These are phyloP conservation scores for Chironomus tepperi DNA, from an alignment of 1,140 invertebrate species.

Conservation along the genomic window DNA sequence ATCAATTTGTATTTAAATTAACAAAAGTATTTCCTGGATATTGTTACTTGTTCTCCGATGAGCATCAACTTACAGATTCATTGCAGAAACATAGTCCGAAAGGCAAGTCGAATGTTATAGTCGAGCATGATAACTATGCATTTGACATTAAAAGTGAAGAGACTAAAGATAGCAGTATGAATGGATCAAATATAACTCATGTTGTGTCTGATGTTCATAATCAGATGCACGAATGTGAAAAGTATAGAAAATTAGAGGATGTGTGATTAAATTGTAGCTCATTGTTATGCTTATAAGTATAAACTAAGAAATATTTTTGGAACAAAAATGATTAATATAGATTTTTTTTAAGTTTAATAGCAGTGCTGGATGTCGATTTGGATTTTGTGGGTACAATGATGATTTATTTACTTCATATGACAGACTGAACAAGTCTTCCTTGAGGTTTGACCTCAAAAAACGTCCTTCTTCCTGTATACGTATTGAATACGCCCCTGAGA, in stretches of 20 bases:
- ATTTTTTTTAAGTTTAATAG: too few relatives aligned
- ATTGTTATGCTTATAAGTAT: too few relatives aligned
- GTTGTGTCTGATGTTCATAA: neutral
- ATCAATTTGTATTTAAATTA: slow-evolving; percentile 45
- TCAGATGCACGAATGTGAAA: neutral
- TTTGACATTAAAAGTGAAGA: slow-evolving; percentile 8
- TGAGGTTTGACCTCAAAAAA: too few relatives aligned
- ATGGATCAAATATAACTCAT: neutral
- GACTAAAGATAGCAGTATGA: neutral
- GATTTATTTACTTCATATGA: too few relatives aligned
- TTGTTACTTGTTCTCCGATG: neutral
- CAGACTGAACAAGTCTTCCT: too few relatives aligned
- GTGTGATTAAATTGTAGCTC: neutral
- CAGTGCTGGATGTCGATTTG: too few relatives aligned
- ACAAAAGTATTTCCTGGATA: neutral
- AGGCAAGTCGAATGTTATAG: neutral
- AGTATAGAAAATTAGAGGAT: neutral
- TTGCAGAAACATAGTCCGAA: neutral
- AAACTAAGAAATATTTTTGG: too few relatives aligned
- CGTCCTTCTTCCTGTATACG: too few relatives aligned
- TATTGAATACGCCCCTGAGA: too few relatives aligned
- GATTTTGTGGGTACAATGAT: too few relatives aligned
- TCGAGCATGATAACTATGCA: neutral
- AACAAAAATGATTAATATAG: too few relatives aligned
- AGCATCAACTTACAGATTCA: neutral